phyloP scores from a whole-genome alignment of 2,113 vertebrate genomes.

The Malurus cyaneus region DNA sequence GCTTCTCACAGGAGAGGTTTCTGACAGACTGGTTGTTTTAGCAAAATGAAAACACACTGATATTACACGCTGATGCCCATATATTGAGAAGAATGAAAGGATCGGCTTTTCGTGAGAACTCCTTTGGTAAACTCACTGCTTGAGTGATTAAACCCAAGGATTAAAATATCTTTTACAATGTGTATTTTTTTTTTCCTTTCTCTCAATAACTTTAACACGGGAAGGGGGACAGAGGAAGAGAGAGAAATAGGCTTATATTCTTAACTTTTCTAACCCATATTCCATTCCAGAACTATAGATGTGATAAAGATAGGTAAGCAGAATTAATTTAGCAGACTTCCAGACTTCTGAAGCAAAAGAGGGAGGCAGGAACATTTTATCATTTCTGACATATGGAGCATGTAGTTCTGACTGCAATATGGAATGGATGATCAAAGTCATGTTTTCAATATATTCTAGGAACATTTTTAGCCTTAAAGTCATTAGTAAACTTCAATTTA shows the following conservation, averaged over 20 bases:
- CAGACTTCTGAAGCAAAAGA: conserved; percentile 52
- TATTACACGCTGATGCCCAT: not conserved
- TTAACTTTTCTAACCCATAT: conserved; percentile 48
- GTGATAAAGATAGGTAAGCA: conserved; percentile 64
- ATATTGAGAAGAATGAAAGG: not conserved
- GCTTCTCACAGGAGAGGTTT: not conserved
- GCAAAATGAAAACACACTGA: not conserved
- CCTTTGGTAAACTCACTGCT: not conserved
- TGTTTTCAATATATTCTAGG: conserved; percentile 39
- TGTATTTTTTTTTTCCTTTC: conserved; percentile 14
- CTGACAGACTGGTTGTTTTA: not conserved
- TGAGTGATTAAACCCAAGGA: conserved; percentile 1
- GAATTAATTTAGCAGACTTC: conserved; percentile 60
- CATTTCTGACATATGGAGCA: conserved; percentile 58
- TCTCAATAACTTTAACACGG: not conserved
- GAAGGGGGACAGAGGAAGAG: not conserved
- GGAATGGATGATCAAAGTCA: conserved; percentile 54
- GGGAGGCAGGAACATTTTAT: conserved; percentile 53
- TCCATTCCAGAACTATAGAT: conserved; percentile 51
- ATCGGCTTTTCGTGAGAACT: not conserved
- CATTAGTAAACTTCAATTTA: conserved; percentile 49
- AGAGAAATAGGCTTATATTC: conserved; percentile 51
- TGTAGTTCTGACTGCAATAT: conserved; percentile 29
- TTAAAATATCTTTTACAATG: conserved; percentile 42
- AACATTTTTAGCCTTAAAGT: conserved; percentile 48